These are phyloP conservation scores for Hyperoplus lanceolatus DNA, from an alignment of 2,797 vertebrate genomes.

Conservation along the genomic window DNA sequence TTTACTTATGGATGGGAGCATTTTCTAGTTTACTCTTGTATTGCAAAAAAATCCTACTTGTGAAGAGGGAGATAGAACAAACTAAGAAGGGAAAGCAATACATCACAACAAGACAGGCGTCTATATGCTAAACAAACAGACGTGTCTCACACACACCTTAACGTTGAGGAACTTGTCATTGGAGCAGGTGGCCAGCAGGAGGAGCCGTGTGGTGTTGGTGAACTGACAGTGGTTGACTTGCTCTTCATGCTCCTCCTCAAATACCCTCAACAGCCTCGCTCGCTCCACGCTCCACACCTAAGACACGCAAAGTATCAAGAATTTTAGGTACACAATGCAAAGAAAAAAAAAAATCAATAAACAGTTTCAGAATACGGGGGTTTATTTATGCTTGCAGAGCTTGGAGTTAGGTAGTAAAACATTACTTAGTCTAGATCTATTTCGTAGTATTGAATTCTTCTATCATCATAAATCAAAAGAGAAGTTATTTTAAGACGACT, in stretches of 20 bases:
- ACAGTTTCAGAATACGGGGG: too few relatives aligned
- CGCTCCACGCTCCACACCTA: conserved; percentile 92
- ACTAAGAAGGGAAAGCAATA: not conserved
- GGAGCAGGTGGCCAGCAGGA: conserved; percentile 94
- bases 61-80: not conserved
- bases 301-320: not conserved
- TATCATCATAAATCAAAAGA: too few relatives aligned
- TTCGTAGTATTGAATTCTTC: too few relatives aligned
- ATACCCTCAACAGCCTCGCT: conserved; percentile 83
- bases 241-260: conserved; percentile 91
- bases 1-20: too few relatives aligned
- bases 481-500: too few relatives aligned
- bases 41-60: not conserved
- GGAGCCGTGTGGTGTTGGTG: conserved; percentile 83
- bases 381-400: too few relatives aligned
- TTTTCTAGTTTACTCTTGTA: not conserved
- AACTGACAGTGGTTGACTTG: conserved; percentile 96
- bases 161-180: conserved; percentile 89
- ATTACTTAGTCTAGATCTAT: too few relatives aligned
- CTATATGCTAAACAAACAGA: not conserved
- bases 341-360: too few relatives aligned
- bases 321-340: too few relatives aligned
- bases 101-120: not conserved
- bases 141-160: conserved; percentile 84
- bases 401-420: too few relatives aligned